Evolutionary conservation across 2,113 vertebrate genomes (phyloP).

Genomic region (Dolichallabes microphthalmus): DNA sequence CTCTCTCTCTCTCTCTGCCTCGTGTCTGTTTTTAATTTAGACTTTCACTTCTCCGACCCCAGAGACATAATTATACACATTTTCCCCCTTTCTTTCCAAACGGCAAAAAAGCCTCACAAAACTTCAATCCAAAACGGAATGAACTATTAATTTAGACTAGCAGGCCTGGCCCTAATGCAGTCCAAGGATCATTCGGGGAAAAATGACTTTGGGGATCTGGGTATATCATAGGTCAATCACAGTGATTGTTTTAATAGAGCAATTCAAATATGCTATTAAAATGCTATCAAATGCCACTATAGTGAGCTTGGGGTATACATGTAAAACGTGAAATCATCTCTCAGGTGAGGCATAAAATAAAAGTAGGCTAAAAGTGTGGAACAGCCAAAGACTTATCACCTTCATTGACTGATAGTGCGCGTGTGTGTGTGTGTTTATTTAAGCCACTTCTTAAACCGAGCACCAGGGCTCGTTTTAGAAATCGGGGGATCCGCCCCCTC

Average conservation of each 20-base stretch:
- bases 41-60: conserved; percentile 50
- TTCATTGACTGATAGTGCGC: neutral
- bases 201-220: neutral
- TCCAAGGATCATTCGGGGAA: conserved; percentile 14
- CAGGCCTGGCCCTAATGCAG: conserved; percentile 18
- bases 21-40: conserved; percentile 57
- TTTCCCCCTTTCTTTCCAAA: conserved; percentile 47
- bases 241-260: conserved; percentile 9
- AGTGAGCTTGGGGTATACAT: neutral
- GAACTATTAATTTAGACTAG: conserved; percentile 43
- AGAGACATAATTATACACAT: conserved; percentile 59
- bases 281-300: neutral
- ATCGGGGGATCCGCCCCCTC: conserved; percentile 18
- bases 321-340: neutral
- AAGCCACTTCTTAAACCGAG: neutral
- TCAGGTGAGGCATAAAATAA: neutral
- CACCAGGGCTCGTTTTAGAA: neutral
- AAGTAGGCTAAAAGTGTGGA: neutral
- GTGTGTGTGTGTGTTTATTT: neutral
- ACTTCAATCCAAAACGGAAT: conserved; percentile 31
- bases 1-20: conserved; percentile 4
- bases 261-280: conserved; percentile 2
- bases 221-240: neutral
- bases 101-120: conserved; percentile 43
- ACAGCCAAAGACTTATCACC: neutral